Base-by-base conservation (phyloP, 2,113 vertebrate species). In the Pseudorectes ferrugineus region DNA sequence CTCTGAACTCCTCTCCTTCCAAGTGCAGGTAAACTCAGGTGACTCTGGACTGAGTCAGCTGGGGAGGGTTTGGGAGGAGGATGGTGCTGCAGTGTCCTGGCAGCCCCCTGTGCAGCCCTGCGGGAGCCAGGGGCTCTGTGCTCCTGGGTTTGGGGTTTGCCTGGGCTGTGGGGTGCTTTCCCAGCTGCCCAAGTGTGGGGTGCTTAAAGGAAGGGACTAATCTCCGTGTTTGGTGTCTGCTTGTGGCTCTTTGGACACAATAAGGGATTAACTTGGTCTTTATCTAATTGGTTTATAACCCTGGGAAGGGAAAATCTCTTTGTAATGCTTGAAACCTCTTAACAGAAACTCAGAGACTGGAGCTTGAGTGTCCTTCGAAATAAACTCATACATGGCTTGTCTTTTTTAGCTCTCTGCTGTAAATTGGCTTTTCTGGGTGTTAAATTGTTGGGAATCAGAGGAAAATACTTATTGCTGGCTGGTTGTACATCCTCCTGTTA, bases 201-300 rank as follows among this genome's bases (percentile, higher is more conserved):
- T 5, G 4, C n/a, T 80, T 67, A 49, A 62, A 43, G 48, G 26
- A 9, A 48, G 0, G 18, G 51, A 8, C 78, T 96, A 89, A 97
- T 88, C 95, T 25, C 84, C 1, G 65, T 96, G 93, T 96, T 97
- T 97, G 92, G 95, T 87, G 81, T 46, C 88, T 87, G 3, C 94
- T 67, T 26, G 73, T 58, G 89, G 88, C 82, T 77, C 75, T 84
- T 77, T 48, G 86, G 73, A 62, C 92, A 93, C 94, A 92, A 36
- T 77, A 48, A 75, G 40, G 88, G 95, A 95, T 97, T 97, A 97
- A 86, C 93, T 77, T 75, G 91, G 88, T 96, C 88, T 96, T 95
- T 93, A 76, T 93, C 91, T 97, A 96, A 96, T 96, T 92, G 91
- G 95, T 20, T 97, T 96, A 92, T 85, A 93, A 86, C 77, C 46